Evolutionary conservation across 2,797 vertebrate species (phyloP).

Genomic region (Merluccius polli): DNA sequence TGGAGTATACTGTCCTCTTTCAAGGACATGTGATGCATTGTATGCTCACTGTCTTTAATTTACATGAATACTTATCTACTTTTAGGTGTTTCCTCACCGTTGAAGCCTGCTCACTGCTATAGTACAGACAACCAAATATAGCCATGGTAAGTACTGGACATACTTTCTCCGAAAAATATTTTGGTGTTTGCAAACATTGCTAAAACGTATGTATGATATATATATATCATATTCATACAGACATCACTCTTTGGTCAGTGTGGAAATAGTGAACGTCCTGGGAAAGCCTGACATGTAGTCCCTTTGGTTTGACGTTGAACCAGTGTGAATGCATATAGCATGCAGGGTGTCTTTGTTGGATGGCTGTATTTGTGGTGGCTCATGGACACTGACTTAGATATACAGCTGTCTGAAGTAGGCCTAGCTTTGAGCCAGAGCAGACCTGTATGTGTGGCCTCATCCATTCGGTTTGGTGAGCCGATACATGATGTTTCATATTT

Average conservation of each 20-base stretch:
- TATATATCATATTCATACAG: no score
- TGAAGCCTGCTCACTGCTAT: conserved; percentile 25
- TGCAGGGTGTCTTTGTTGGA: neutral
- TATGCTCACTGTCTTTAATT: neutral
- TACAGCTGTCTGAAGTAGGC: neutral
- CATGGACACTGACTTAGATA: neutral
- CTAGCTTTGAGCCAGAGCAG: no score
- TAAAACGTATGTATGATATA: neutral
- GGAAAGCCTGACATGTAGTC: neutral
- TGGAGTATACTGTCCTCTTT: neutral
- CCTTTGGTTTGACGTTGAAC: neutral
- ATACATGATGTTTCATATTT: neutral
- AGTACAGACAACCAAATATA: conserved; percentile 51
- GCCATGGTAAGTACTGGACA: conserved; percentile 60
- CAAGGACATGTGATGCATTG: neutral
- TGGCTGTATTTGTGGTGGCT: neutral
- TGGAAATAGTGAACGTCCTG: neutral
- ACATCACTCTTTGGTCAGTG: neutral
- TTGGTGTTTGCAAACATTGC: conserved; percentile 9
- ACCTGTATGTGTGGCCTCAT: no score
- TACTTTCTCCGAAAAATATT: conserved; percentile 13
- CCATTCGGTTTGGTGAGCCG: neutral
- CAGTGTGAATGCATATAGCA: neutral
- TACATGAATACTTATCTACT: conserved; percentile 30
- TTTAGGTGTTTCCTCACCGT: conserved; percentile 43